Conservation (phyloP, 2,888 invertebrate species). For the Dascillus cervinus region DNA sequence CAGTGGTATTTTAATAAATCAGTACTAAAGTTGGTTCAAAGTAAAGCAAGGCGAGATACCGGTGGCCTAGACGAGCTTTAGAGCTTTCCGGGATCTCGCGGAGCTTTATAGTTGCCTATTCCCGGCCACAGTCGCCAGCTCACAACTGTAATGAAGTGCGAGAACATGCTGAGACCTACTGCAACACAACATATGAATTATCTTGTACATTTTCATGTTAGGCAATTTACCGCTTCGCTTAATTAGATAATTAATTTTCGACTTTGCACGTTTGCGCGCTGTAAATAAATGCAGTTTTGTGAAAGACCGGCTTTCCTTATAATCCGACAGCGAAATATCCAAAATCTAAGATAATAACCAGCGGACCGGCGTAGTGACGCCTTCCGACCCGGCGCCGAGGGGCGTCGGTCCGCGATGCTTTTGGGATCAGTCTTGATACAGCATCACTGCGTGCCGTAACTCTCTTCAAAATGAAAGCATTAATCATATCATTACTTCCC, state of each 20-base stretch:
- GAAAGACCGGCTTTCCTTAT: no score
- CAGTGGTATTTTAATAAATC: conserved; percentile 35
- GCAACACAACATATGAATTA: no score
- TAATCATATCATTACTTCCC: conserved; percentile 6
- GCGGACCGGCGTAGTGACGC: conserved; percentile 42
- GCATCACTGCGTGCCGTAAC: conserved; percentile 16
- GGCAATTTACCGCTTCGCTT: no score
- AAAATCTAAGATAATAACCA: conserved; percentile 36
- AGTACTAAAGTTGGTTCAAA: conserved; percentile 30
- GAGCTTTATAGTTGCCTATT: conserved; percentile 32
- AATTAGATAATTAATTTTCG: no score
- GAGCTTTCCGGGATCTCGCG: conserved; percentile 33
- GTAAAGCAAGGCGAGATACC: conserved; percentile 31
- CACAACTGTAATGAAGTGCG: conserved; percentile 30
- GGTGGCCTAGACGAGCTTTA: conserved; percentile 31
- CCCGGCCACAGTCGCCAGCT: conserved; percentile 29
- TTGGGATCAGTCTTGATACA: conserved; percentile 20
- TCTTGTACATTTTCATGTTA: no score
- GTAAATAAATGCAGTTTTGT: no score
- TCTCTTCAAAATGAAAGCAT: conserved; percentile 9
- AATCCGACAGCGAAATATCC: conserved; percentile 20
- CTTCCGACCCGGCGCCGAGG: conserved; percentile 39
- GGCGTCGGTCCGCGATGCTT: conserved; percentile 34
- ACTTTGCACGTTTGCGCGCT: no score
- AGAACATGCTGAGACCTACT: conserved; percentile 24